Percentiles rank a stretch among this genome's conserved stretches.
Evolutionary conservation across 2,113 vertebrate genomes (phyloP).

Genomic region (Onychostoma macrolepis): DNA sequence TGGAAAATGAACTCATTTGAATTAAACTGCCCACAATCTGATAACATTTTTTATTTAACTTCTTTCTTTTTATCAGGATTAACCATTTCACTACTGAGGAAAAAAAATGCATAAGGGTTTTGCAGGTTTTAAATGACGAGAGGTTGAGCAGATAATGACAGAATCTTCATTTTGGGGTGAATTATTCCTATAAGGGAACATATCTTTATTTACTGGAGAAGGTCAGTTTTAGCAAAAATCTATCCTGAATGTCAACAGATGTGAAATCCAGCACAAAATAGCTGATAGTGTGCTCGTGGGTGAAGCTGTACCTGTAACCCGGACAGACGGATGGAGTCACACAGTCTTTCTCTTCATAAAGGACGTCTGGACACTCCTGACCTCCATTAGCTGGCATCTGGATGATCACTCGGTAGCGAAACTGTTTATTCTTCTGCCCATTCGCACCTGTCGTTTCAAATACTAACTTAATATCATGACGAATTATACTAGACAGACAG

Average conservation of each 20-base stretch:
- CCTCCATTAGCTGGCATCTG: slow-evolving; percentile 90
- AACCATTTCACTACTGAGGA: neutral
- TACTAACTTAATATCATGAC: neutral
- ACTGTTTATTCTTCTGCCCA: slow-evolving; percentile 79
- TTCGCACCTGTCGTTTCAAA: slow-evolving; percentile 7
- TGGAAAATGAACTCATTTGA: slow-evolving; percentile 8
- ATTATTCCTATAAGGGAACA: neutral
- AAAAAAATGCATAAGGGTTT: neutral
- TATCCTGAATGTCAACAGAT: neutral
- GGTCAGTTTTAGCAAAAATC: neutral
- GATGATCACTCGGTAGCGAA: slow-evolving; percentile 85
- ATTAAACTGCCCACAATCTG: neutral
- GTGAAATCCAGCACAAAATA: neutral
- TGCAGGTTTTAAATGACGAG: neutral
- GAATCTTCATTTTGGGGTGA: neutral
- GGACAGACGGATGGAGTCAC: slow-evolving; percentile 79
- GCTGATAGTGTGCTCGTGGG: neutral
- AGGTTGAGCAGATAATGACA: neutral
- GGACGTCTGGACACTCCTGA: slow-evolving; percentile 87
- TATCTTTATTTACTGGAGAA: neutral
- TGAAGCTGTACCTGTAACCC: slow-evolving; percentile 83
- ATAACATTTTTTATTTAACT: neutral
- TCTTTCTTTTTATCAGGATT: neutral
- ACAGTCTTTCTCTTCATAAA: slow-evolving; percentile 91
- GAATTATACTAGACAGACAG: neutral